These are phyloP conservation scores for Numenius arquata DNA, from an alignment of 2,113 vertebrate genomes.

Conservation along the genomic window DNA sequence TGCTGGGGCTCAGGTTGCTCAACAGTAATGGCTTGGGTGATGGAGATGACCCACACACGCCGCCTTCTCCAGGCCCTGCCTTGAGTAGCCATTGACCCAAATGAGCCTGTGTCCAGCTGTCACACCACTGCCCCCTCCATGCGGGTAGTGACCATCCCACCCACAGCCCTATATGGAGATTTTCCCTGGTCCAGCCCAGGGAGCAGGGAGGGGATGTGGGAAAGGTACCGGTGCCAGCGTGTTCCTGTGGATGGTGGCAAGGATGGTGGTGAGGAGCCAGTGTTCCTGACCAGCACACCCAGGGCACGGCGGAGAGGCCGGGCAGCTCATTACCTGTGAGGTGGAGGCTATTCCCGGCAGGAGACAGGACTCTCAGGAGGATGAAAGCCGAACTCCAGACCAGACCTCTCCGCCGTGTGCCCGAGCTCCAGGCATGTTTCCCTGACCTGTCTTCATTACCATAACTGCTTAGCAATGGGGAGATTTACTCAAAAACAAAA, in stretches of 20 bases:
- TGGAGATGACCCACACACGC: neutral
- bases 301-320: neutral
- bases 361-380: constrained; percentile 31
- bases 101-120: neutral
- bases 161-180: neutral
- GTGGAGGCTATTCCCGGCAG: constrained; percentile 30
- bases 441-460: constrained; percentile 41
- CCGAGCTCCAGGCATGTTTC: constrained; percentile 2
- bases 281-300: neutral
- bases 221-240: neutral
- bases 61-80: neutral
- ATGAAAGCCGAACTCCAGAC: constrained; percentile 60
- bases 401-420: neutral
- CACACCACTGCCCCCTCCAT: neutral
- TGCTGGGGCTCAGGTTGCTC: neutral
- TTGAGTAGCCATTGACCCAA: neutral
- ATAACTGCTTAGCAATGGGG: constrained; percentile 25
- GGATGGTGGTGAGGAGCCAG: neutral
- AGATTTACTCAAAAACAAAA: constrained; percentile 49
- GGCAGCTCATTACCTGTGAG: constrained; percentile 17
- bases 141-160: neutral
- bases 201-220: neutral
- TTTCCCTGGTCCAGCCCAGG: neutral
- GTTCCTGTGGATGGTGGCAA: neutral
- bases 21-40: neutral